Evolutionary conservation across 2,797 vertebrate genomes (phyloP).

Genomic region (Paedocypris micromegethes): DNA sequence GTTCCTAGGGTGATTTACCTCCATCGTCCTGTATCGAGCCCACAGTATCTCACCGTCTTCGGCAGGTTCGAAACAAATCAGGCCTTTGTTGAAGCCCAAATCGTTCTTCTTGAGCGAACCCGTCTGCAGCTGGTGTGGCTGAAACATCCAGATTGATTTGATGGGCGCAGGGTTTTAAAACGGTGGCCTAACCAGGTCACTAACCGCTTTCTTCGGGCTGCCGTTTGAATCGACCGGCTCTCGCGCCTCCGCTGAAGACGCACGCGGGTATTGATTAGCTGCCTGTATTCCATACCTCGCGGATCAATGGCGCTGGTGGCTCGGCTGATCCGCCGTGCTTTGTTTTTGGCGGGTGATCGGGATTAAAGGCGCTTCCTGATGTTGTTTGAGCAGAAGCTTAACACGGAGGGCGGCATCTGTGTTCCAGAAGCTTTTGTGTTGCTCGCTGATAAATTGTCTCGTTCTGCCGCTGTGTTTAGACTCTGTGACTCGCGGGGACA

Average conservation of each 20-base stretch:
- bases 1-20: no score
- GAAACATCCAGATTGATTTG: constrained; percentile 25
- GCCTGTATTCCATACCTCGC: constrained; percentile 58
- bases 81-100: no score
- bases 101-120: neutral
- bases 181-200: constrained; percentile 57
- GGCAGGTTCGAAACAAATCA: no score
- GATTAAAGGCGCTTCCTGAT: constrained; percentile 55
- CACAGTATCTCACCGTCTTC: no score
- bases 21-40: no score
- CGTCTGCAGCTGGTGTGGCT: neutral
- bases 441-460: constrained; percentile 11
- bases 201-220: constrained; percentile 56
- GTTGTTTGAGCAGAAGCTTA: constrained; percentile 47
- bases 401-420: neutral
- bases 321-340: constrained; percentile 68
- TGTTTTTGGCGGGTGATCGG: constrained; percentile 52
- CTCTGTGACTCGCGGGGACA: constrained; percentile 17
- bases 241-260: constrained; percentile 64
- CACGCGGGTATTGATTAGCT: constrained; percentile 70
- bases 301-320: constrained; percentile 71
- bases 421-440: neutral
- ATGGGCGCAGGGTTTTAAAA: constrained; percentile 46
- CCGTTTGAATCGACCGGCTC: constrained; percentile 62
- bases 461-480: constrained; percentile 23